Conservation (phyloP, 2,797 vertebrate species). For the Betta splendens region DNA sequence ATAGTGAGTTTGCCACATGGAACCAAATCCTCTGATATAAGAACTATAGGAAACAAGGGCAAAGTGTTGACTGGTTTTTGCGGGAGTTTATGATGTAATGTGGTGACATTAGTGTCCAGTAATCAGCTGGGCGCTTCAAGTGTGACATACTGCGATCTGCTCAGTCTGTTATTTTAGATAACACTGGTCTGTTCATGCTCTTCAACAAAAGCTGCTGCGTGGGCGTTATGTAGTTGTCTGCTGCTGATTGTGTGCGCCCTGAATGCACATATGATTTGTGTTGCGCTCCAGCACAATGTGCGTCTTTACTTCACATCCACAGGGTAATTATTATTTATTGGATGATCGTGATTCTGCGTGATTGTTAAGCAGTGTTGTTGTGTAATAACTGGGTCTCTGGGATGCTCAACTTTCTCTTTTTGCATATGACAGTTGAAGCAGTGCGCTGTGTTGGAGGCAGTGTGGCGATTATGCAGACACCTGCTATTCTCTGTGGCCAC, state of each 20-base stretch:
- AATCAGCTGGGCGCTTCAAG: slow-evolving; percentile 8
- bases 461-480: slow-evolving; percentile 14
- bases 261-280: slow-evolving; percentile 42
- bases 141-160: slow-evolving; percentile 31
- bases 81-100: slow-evolving; percentile 27
- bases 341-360: slow-evolving; percentile 20
- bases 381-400: slow-evolving; percentile 56
- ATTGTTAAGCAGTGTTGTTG: slow-evolving; percentile 52
- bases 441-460: slow-evolving; percentile 7
- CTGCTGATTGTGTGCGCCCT: background rate
- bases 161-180: slow-evolving; percentile 51
- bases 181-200: slow-evolving; percentile 45
- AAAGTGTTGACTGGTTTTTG: background rate
- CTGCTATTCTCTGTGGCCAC: slow-evolving; percentile 20
- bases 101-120: slow-evolving; percentile 13
- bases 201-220: slow-evolving; percentile 58
- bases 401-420: slow-evolving; percentile 20
- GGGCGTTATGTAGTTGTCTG: slow-evolving; percentile 49
- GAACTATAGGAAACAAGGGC: background rate
- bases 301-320: slow-evolving; percentile 45
- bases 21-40: background rate
- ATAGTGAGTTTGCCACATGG: background rate
- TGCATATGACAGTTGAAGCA: slow-evolving; percentile 20
- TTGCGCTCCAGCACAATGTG: slow-evolving; percentile 28
- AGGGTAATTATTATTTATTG: slow-evolving; percentile 41